A percentile compares a stretch with the other conserved stretches of the same genome.
phyloP scores from a whole-genome alignment of 2,797 vertebrate genomes.

The Aldrovandia affinis region DNA sequence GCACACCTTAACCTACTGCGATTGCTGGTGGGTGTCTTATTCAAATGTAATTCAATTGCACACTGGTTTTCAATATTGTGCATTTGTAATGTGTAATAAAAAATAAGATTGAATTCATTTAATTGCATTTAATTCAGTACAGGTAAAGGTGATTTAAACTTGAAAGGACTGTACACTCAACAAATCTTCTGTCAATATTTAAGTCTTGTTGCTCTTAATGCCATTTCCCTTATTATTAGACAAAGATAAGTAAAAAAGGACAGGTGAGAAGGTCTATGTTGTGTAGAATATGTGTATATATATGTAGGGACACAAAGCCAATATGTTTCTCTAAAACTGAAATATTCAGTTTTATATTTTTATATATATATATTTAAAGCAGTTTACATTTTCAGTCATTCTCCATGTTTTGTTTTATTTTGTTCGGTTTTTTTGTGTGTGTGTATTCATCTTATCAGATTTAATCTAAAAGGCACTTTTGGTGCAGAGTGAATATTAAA shows the following conservation, averaged over 20 bases:
- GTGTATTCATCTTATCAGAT: slow-evolving; percentile 26
- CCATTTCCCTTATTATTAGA: background rate
- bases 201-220: background rate
- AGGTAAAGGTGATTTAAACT: background rate
- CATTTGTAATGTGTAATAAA: background rate
- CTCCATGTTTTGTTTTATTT: background rate
- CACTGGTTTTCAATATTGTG: background rate
- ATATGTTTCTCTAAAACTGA: background rate
- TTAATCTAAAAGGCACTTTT: slow-evolving; percentile 33
- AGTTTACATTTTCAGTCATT: slow-evolving; percentile 13
- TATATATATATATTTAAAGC: background rate
- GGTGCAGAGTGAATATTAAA: slow-evolving; percentile 34
- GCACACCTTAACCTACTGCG: background rate
- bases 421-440: background rate
- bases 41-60: background rate
- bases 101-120: no score
- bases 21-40: background rate
- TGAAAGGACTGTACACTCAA: background rate
- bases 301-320: background rate
- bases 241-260: background rate
- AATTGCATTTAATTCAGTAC: background rate
- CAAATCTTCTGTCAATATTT: background rate
- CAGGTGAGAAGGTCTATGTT: background rate
- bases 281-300: background rate
- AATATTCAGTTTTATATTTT: no score